Percentiles rank a stretch among this genome's conserved stretches.
phyloP scores from a whole-genome alignment of 2,888 invertebrate species.

The Noctua fimbriata region DNA sequence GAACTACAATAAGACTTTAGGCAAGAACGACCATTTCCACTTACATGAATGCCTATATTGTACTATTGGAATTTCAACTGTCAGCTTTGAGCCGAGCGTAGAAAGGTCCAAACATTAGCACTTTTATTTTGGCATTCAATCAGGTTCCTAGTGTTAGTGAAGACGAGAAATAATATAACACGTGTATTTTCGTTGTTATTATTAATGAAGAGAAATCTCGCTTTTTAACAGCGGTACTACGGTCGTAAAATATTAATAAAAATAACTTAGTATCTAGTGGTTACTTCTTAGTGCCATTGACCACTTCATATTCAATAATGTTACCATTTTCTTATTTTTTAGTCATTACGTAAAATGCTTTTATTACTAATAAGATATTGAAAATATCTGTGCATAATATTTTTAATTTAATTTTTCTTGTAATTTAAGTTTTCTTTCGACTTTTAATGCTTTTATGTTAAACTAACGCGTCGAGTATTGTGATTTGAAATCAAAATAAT shows the following conservation, averaged over 20 bases:
- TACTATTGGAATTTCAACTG: not conserved
- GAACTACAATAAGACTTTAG: too few relatives aligned
- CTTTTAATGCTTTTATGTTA: slow-evolving; percentile 56
- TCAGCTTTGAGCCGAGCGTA: not conserved
- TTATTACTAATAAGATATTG: slow-evolving; percentile 68
- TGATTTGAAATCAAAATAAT: slow-evolving; percentile 47
- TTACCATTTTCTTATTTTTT: slow-evolving; percentile 72
- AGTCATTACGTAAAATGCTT: slow-evolving; percentile 69
- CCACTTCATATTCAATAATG: slow-evolving; percentile 66
- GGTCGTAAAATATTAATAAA: slow-evolving; percentile 25
- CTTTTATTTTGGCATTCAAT: not conserved
- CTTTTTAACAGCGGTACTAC: slow-evolving; percentile 33
- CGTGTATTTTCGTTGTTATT: not conserved
- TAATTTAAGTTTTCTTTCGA: slow-evolving; percentile 38
- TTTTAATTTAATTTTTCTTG: slow-evolving; percentile 55
- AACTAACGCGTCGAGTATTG: slow-evolving; percentile 37
- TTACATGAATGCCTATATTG: not conserved
- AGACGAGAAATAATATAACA: not conserved
- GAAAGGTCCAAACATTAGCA: not conserved
- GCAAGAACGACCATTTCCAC: not conserved
- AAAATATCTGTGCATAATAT: slow-evolving; percentile 71
- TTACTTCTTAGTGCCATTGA: slow-evolving; percentile 73
- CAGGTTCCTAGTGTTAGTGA: not conserved
- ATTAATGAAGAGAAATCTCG: not conserved
- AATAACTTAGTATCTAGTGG: slow-evolving; percentile 53